Evolutionary conservation across 2,113 vertebrate species (phyloP), one percentile per base, ranked within the genome.

Genomic region (Ptyas mucosa): DNA sequence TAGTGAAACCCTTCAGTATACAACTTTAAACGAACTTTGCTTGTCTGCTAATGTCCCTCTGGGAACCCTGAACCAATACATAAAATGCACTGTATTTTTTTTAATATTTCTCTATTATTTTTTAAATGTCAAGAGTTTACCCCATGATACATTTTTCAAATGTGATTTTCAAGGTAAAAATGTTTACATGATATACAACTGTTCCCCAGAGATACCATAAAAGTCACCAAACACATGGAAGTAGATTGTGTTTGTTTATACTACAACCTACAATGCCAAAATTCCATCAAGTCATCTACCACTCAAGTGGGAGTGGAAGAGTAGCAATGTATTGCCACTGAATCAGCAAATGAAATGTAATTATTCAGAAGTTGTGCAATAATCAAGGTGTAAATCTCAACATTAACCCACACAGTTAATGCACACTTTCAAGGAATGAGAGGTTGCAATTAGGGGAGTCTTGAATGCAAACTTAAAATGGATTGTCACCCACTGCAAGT

Each of bases 1-100:
- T 29, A 1, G 3, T 61, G 39, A 10, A 5, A 93, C 92, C 92
- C 90, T 93, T 39, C 1, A 61, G 92, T 96, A 96, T 95, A 81
- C 26, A 95, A 95, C 94, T 95, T 95, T 94, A 96, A 97, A 98
- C 4, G 29, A 29, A 92, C 91, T 93, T 93, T 91, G 23, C 43
- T 51, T 92, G 92, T 46, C 8, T 95, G 94, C 93, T 91, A 90
- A 61, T 34, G 8, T 9, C 2, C 90, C 87, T 92, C 39, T 26
- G 64, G 10, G 43, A 87, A 53, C 34, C 0, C 94, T n/a, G 85
- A 52, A 92, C 96, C 92, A 92, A 92, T 93, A 92, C 1, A 75
- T 34, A 91, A 86, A 90, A 90, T 89, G 7, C 52, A 43, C 0
- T 12, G 61, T 14, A 92, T 90, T 91, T 2, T 1, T 20, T 34